Percentiles rank a stretch among this genome's conserved stretches.
Evolutionary conservation across 2,113 vertebrate species (phyloP).

Genomic region (Myotis lucifugus): DNA sequence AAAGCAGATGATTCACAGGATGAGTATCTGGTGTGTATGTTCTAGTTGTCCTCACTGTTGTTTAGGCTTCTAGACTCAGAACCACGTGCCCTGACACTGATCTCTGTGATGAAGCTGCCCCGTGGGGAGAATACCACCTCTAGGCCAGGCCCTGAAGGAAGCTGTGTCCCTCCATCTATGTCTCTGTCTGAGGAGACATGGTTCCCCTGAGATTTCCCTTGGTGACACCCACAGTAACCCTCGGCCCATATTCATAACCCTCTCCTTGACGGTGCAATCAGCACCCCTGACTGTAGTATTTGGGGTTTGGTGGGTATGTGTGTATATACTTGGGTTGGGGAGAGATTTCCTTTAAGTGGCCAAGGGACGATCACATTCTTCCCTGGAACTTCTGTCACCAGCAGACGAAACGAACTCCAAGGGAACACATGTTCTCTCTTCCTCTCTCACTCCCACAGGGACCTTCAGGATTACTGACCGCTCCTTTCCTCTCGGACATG

Average conservation of each 20-base stretch:
- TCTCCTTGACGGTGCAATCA: neutral
- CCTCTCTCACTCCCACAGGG: neutral
- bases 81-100: neutral
- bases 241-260: neutral
- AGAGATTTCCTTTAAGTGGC: neutral
- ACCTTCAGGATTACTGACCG: neutral
- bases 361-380: neutral
- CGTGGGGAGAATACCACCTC: neutral
- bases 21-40: too few relatives aligned
- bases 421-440: neutral
- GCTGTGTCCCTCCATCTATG: neutral
- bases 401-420: neutral
- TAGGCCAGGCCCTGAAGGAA: neutral
- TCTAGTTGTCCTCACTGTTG: neutral
- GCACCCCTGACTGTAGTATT: neutral
- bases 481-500: neutral
- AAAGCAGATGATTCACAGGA: neutral
- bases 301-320: accelerated
- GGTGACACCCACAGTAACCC: neutral
- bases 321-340: neutral
- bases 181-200: neutral
- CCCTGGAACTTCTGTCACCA: neutral
- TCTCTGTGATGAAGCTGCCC: neutral
- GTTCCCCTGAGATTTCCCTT: neutral
- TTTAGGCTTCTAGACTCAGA: neutral